phyloP scores from a whole-genome alignment of 2,113 vertebrate species.

The Gavialis gangeticus region DNA sequence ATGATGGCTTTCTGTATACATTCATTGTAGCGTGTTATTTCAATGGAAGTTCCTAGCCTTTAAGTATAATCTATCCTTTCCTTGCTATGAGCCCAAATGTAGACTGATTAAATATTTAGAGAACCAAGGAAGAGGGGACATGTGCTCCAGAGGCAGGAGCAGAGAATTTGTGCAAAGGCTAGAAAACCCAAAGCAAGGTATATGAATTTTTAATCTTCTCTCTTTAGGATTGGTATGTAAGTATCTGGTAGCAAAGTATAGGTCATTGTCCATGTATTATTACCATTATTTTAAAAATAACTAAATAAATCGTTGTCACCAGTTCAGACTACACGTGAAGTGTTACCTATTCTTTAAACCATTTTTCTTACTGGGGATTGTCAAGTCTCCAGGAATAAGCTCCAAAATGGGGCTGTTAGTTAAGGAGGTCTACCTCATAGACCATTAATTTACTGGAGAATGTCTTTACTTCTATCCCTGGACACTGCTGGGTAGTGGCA shows the following conservation, averaged over 20 bases:
- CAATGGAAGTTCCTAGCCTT: neutral
- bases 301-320: too few species aligned
- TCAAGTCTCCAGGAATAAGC: neutral
- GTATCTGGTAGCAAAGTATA: neutral
- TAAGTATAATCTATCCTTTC: neutral
- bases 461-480: neutral
- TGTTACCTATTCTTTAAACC: neutral
- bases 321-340: too few species aligned
- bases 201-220: neutral
- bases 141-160: neutral
- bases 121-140: neutral
- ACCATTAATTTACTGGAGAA: neutral
- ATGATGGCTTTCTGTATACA: neutral
- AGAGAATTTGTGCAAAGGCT: neutral
- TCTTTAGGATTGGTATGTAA: neutral
- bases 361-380: neutral
- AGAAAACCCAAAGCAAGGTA: neutral
- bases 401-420: neutral
- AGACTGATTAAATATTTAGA: rapidly evolving
- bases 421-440: neutral
- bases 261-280: neutral
- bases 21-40: neutral
- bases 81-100: neutral
- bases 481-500: neutral
- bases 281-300: neutral